phyloP scores from a whole-genome alignment of 2,888 invertebrate genomes.

The Zaprionus lineosus region DNA sequence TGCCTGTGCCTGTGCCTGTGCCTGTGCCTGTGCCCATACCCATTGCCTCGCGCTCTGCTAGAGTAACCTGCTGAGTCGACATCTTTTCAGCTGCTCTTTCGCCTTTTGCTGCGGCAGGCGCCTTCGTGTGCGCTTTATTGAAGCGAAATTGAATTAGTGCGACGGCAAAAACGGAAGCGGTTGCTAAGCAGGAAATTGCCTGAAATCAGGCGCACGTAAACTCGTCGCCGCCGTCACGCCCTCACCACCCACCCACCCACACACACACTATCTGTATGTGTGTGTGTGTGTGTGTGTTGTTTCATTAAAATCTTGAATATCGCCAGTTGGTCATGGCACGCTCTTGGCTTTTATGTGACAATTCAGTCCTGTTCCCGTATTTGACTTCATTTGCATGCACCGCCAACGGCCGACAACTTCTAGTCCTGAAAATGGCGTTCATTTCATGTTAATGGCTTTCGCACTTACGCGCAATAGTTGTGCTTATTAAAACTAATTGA shows the following conservation, averaged over 20 bases:
- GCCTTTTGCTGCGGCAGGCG: constrained; percentile 31
- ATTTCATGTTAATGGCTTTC: constrained; percentile 67
- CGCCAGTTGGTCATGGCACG: constrained; percentile 38
- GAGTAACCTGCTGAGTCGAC: constrained; percentile 37
- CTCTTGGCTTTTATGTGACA: constrained; percentile 50
- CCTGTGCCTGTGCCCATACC: no score
- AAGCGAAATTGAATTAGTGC: constrained; percentile 76
- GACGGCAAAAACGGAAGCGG: constrained; percentile 76
- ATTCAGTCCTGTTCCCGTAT: constrained; percentile 30
- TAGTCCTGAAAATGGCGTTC: constrained; percentile 51
- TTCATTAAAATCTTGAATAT: constrained; percentile 57
- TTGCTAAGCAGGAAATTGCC: constrained; percentile 80
- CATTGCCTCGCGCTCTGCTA: background rate
- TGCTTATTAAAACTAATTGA: constrained; percentile 74
- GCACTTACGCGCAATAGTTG: constrained; percentile 69
- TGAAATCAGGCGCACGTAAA: constrained; percentile 79
- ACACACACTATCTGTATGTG: background rate
- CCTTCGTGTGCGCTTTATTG: constrained; percentile 74
- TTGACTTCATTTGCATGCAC: constrained; percentile 64
- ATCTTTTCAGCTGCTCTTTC: constrained; percentile 52
- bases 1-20: no score
- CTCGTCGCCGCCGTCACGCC: constrained; percentile 17
- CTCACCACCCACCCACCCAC: constrained; percentile 13
- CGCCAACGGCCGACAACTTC: constrained; percentile 32
- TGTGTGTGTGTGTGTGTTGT: constrained; percentile 32